phyloP scores from a whole-genome alignment of 2,888 invertebrate species.

The Tipula unca region DNA sequence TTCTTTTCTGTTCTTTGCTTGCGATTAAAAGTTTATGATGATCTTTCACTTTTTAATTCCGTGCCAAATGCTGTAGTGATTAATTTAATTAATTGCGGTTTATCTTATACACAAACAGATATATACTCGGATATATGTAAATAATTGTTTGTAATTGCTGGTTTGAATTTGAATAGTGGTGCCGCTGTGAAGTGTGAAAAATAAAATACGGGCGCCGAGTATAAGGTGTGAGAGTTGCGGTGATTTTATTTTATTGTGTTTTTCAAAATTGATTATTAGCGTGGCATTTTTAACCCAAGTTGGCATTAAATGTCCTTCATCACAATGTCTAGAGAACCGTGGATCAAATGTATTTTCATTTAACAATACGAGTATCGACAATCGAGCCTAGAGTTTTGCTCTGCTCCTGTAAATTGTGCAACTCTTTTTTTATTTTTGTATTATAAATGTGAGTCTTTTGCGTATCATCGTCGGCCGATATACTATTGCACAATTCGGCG shows the following conservation, averaged over 20 bases:
- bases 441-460: background rate
- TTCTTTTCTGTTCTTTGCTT: background rate
- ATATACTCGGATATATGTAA: background rate
- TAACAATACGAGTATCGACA: too few relatives aligned
- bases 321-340: too few relatives aligned
- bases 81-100: background rate
- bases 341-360: too few relatives aligned
- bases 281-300: too few relatives aligned
- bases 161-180: background rate
- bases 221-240: too few relatives aligned
- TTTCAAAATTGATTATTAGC: too few relatives aligned
- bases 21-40: background rate
- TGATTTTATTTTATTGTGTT: too few relatives aligned
- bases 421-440: background rate
- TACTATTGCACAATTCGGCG: constrained; percentile 17
- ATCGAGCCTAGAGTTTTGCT: background rate
- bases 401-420: background rate
- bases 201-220: too few relatives aligned
- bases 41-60: background rate
- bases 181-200: background rate
- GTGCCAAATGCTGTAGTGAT: background rate
- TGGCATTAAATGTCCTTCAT: too few relatives aligned
- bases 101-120: background rate
- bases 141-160: background rate
- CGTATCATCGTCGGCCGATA: background rate